Evolutionary conservation across 2,797 vertebrate species (phyloP), one percentile per base, ranked within the genome.

Genomic region (Mycteria americana): DNA sequence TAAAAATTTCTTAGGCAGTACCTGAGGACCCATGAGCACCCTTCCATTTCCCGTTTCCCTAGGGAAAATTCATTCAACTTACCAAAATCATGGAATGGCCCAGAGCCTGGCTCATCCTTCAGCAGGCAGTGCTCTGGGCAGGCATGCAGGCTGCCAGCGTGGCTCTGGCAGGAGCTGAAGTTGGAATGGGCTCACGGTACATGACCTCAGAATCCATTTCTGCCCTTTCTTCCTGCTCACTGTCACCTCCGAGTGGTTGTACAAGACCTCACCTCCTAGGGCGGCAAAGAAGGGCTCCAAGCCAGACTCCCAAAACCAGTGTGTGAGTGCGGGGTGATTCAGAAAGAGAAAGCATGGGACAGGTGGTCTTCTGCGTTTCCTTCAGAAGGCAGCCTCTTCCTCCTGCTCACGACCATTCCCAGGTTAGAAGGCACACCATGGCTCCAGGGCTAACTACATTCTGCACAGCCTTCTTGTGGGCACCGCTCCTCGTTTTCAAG

Each of bases 211-310:
- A 65, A 80, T 65, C 41, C 45, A 16, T 53, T 85, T 83, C 39
- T 77, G 35, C 25, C 31, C 16, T 88, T 77, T 45, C 8, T 51
- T 73, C 27, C 30, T 64, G 33, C 33, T 69, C 23, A 16, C 11
- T 2, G 0, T 57, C 1, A 0, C 27, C 5, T 70, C 13, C 1
- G 23, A 73, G 46, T 11, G 4, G 15, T 59, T 69, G 48, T 69
- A 60, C 6, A 3, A 69, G 82, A 67, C 48, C 21, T 91, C 54
- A 35, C 24, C 25, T 68, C 48, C 46, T 1, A 9, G 27, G 74
- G 25, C 19, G 30, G 18, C 19, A 27, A n/a, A 56, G 31, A 65
- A 50, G 28, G 33, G 19, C 39, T 83, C 64, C 22, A 18, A 85
- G 39, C 17, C 60, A 33, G 16, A 39, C 17, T 30, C 11, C 51